phyloP scores from a whole-genome alignment of 2,113 vertebrate species.

The Synodontis membranacea region DNA sequence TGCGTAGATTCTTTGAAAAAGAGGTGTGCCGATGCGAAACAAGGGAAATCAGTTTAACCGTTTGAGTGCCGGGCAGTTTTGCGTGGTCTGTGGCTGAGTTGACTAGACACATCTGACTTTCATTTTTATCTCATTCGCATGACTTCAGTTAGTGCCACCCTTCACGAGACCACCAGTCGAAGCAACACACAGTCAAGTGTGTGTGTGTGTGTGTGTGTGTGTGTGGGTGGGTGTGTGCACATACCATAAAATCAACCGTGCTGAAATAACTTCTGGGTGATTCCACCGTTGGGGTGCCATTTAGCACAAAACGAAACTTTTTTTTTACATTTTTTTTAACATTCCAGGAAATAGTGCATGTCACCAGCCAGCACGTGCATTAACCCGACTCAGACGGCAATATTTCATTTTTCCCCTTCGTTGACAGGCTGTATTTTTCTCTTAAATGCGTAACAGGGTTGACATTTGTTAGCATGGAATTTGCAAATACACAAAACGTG shows the following conservation, averaged over 20 bases:
- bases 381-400: neutral
- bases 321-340: neutral
- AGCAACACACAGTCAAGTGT: neutral
- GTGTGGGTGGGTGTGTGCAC: neutral
- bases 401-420: neutral
- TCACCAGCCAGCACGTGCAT: neutral
- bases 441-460: neutral
- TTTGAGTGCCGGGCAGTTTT: slow-evolving; percentile 71
- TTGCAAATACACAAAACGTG: neutral
- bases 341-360: neutral
- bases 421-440: too few relatives aligned
- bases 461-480: neutral
- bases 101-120: slow-evolving; percentile 67
- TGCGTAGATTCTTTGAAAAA: slow-evolving; percentile 27
- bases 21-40: slow-evolving; percentile 20
- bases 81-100: slow-evolving; percentile 70
- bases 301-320: neutral
- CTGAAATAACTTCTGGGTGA: neutral
- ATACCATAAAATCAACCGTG: neutral
- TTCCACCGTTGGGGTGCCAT: neutral
- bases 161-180: slow-evolving; percentile 41
- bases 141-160: slow-evolving; percentile 46
- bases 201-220: neutral
- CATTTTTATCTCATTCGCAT: slow-evolving; percentile 62
- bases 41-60: slow-evolving; percentile 69